A percentile compares a stretch with the other conserved stretches of the same genome.
phyloP scores from a whole-genome alignment of 2,113 vertebrate genomes.

The Pseudolaguvia tuberculata region DNA sequence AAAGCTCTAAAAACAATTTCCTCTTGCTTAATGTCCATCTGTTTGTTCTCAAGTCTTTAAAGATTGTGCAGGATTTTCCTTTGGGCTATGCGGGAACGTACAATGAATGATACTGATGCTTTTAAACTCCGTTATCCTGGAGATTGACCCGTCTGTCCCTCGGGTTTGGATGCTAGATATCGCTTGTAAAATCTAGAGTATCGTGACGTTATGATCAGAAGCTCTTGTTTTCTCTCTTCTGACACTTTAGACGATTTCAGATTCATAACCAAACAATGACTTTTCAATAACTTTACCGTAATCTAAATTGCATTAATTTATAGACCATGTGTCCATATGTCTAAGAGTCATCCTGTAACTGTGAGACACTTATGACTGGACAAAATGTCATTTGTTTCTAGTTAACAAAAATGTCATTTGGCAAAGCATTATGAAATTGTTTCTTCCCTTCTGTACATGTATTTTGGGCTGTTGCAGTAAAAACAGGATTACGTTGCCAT shows the following conservation, averaged over 20 bases:
- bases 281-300: conserved; percentile 32
- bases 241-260: background rate
- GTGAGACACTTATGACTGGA: too few relatives aligned
- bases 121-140: background rate
- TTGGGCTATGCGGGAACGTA: background rate
- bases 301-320: background rate
- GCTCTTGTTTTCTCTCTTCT: too few relatives aligned
- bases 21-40: too few relatives aligned
- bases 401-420: background rate
- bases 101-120: conserved; percentile 2
- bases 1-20: too few relatives aligned
- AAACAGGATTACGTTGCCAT: conserved; percentile 38
- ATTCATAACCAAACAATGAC: background rate
- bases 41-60: too few relatives aligned
- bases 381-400: background rate
- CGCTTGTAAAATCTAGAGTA: conserved; percentile 18
- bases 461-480: background rate
- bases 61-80: background rate
- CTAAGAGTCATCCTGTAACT: background rate
- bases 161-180: background rate
- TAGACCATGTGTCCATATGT: background rate
- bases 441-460: background rate
- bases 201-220: too few relatives aligned
- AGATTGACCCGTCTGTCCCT: background rate
- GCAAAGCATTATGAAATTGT: background rate